Conservation (phyloP, 2,888 invertebrate species). For the Melieria omissa region DNA sequence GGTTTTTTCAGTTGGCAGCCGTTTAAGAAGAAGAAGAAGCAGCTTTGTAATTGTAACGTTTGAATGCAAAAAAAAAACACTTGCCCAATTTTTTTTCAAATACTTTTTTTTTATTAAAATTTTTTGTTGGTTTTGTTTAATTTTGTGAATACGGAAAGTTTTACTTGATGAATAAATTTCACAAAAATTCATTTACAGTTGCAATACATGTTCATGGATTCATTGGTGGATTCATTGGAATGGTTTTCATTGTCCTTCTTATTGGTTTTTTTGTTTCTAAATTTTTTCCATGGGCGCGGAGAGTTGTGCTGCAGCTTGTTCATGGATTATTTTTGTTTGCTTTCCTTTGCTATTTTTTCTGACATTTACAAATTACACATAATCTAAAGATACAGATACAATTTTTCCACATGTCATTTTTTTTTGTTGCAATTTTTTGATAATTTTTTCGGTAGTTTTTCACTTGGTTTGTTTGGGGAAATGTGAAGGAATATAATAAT, state of each 20-base stretch:
- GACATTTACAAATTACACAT: constrained; percentile 27
- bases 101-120: neutral
- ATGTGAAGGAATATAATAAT: constrained; percentile 1
- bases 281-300: no score
- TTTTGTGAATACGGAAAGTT: constrained; percentile 31
- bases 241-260: no score
- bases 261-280: no score
- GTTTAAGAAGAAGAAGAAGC: neutral
- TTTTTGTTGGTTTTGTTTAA: neutral
- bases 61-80: no score
- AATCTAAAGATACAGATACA: constrained; percentile 28
- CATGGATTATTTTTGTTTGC: no score
- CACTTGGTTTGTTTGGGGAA: neutral
- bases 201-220: no score
- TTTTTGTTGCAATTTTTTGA: constrained; percentile 10
- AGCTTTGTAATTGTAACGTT: neutral
- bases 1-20: neutral
- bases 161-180: constrained; percentile 24
- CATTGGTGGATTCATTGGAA: no score
- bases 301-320: no score
- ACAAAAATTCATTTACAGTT: no score
- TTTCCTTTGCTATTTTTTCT: neutral
- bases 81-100: neutral
- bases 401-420: neutral
- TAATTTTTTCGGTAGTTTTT: constrained; percentile 3